A percentile compares a stretch with the other conserved stretches of the same genome.
phyloP scores from a whole-genome alignment of 2,888 invertebrate genomes.

The Platycnemis pennipes region DNA sequence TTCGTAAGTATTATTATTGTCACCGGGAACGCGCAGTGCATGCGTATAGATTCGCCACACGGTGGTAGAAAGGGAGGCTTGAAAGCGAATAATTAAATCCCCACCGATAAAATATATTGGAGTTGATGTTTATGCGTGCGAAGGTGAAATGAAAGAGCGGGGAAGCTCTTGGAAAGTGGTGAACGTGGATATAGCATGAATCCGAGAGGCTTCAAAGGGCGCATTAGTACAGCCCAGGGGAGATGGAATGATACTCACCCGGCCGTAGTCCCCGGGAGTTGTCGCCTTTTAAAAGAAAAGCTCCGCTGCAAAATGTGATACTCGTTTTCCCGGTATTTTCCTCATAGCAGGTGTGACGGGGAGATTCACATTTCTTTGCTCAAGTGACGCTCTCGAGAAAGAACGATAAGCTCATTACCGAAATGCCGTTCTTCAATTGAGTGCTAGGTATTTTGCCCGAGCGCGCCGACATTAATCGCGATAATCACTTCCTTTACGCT shows the following conservation, averaged over 20 bases:
- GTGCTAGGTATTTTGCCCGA: too few relatives aligned
- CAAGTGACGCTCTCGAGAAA: too few relatives aligned
- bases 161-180: background rate
- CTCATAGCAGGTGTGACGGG: background rate
- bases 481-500: too few relatives aligned
- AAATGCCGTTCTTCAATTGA: too few relatives aligned
- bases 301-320: background rate
- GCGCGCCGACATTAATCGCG: too few relatives aligned
- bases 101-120: background rate
- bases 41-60: too few relatives aligned
- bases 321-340: background rate
- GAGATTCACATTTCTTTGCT: too few relatives aligned
- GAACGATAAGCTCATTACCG: too few relatives aligned
- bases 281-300: background rate
- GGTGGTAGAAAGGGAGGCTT: too few relatives aligned
- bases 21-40: too few relatives aligned
- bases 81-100: too few relatives aligned
- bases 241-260: background rate
- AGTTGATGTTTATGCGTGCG: background rate
- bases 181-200: background rate
- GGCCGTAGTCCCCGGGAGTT: background rate
- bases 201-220: background rate
- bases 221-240: slow-evolving; percentile 22
- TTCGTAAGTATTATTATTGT: too few relatives aligned
- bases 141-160: background rate